Evolutionary conservation across 2,113 vertebrate species (phyloP), one percentile per base, ranked within the genome.

Genomic region (Zingel zingel): DNA sequence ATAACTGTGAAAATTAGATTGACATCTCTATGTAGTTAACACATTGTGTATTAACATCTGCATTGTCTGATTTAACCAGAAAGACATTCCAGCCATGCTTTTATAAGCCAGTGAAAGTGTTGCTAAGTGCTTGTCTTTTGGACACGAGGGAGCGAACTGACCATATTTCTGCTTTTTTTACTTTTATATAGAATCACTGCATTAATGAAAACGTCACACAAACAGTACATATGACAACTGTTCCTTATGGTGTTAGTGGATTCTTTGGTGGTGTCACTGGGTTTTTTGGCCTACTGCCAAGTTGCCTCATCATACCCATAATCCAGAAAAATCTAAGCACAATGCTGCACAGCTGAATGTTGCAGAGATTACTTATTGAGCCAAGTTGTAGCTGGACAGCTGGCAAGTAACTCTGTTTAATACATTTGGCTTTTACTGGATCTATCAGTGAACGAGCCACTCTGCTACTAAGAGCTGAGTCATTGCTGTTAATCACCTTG

Each of bases 1-100:
- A 30, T 47, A 72, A 79, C 78, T 80, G 78, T 70, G 53, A 86
- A n/a, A 27, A 68, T 23, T 50, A 30, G 51, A 73, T 21, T 8
- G 7, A 21, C 21, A 23, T 39, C 61, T 56, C 6, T 23, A 16
- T 57, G 5, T 25, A 23, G 19, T 74, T 74, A 23, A 25, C 19
- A 51, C 23, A 27, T 36, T 11, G 56, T 27, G n/a, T 51, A 25
- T 66, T 45, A 67, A n/a, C 25, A 36, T 23, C 11, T 43, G 21
- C 19, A n/a, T 56, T 56, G 36, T 43, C 3, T 51, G 47, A 70
- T 64, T 68, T 33, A 66, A 68, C 43, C 72, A 72, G n/a, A 61
- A 25, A 63, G 23, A 78, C 45, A 66, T 86, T 83, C 75, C 75
- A 71, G 33, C 21, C 18, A 63, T 19, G 39, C 77, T 63, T 63